phyloP scores from a whole-genome alignment of 2,113 vertebrate genomes.

The Ivindomyrus marchei region DNA sequence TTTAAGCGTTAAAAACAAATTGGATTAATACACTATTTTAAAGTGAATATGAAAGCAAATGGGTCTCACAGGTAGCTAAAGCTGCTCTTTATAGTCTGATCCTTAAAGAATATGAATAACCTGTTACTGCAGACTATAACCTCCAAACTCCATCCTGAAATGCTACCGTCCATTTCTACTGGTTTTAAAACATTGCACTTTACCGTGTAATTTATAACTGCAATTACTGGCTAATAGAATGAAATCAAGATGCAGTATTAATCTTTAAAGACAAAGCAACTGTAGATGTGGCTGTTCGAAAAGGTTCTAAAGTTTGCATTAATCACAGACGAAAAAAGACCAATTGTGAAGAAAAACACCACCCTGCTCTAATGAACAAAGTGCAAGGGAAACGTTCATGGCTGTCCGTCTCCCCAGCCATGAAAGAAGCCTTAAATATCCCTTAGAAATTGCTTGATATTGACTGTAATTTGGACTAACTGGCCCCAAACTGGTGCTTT shows the following conservation, averaged over 20 bases:
- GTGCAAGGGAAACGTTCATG: not conserved
- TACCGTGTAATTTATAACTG: not conserved
- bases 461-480: not conserved
- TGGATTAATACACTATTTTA: not conserved
- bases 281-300: not conserved
- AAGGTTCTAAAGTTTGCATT: not conserved
- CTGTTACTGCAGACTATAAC: not conserved
- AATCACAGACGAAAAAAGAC: not conserved
- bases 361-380: not conserved
- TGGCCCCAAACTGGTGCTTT: not conserved
- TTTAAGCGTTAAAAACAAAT: not conserved
- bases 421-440: not conserved
- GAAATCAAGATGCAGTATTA: conserved; percentile 3
- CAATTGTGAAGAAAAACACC: not conserved
- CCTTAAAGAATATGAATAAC: not conserved
- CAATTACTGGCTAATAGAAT: not conserved
- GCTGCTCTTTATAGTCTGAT: not conserved
- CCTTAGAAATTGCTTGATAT: not conserved
- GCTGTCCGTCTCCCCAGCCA: not conserved
- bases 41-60: not conserved
- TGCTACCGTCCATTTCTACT: not conserved
- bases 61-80: not conserved
- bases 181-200: not conserved
- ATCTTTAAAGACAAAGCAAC: not conserved
- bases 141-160: not conserved